A percentile compares a stretch with the other conserved stretches of the same genome.
phyloP scores from a whole-genome alignment of 2,113 vertebrate genomes.

The Rhynchomys soricoides region DNA sequence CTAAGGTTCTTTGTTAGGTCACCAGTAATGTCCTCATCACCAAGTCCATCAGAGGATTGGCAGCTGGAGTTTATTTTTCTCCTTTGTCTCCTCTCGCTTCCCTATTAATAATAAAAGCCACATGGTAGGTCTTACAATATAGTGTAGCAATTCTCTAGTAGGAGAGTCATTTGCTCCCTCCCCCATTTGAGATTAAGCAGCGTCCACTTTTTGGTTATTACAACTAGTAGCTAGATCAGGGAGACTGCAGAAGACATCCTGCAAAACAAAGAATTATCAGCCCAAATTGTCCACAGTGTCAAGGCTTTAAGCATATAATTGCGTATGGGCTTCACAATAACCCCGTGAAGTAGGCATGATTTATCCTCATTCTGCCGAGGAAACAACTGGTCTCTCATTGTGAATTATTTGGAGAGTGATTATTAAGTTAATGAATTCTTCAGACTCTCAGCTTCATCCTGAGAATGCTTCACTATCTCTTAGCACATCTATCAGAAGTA shows the following conservation, averaged over 20 bases:
- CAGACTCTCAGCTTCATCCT: slow-evolving; percentile 30
- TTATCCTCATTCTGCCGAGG: slow-evolving; percentile 45
- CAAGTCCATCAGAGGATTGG: neutral
- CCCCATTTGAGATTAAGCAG: neutral
- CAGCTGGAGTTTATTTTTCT: neutral
- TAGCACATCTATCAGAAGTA: slow-evolving; percentile 6
- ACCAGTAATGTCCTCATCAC: slow-evolving; percentile 14
- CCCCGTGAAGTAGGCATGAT: neutral
- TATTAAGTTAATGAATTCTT: slow-evolving; percentile 62
- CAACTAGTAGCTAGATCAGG: neutral
- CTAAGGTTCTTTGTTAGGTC: neutral
- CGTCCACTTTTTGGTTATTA: neutral
- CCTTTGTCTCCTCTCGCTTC: neutral
- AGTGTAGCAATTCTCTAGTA: neutral
- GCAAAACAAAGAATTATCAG: neutral
- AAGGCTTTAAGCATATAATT: slow-evolving; percentile 25
- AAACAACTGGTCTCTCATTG: slow-evolving; percentile 49
- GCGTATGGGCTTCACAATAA: slow-evolving; percentile 37
- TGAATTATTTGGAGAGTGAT: slow-evolving; percentile 58
- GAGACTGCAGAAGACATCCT: neutral
- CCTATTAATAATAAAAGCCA: slow-evolving; percentile 32
- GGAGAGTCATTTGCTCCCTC: neutral
- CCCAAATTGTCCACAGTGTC: neutral
- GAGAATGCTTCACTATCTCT: slow-evolving; percentile 21
- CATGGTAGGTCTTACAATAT: neutral